Evolutionary conservation across 2,797 vertebrate genomes (phyloP).

Genomic region (Paratrypauchen microcephalus): DNA sequence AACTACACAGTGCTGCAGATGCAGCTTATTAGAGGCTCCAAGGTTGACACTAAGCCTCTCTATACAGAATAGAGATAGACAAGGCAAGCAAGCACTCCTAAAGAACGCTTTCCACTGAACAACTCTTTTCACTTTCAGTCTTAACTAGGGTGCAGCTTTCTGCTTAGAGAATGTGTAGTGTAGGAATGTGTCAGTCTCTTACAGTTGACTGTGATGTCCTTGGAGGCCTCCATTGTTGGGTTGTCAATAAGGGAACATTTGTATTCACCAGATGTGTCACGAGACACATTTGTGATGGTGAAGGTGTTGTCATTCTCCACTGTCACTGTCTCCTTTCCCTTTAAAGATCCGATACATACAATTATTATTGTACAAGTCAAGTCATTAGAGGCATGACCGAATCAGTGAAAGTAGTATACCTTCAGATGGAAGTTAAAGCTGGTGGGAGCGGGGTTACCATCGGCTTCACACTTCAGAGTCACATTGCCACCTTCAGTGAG

Average conservation of each 20-base stretch:
- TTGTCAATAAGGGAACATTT: slow-evolving; percentile 87
- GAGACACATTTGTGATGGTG: slow-evolving; percentile 77
- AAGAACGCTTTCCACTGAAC: slow-evolving; percentile 32
- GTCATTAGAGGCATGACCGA: background rate
- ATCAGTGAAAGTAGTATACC: slow-evolving; percentile 67
- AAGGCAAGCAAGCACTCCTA: slow-evolving; percentile 19
- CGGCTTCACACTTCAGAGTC: slow-evolving; percentile 90
- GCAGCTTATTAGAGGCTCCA: slow-evolving; percentile 55
- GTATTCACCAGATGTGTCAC: slow-evolving; percentile 86
- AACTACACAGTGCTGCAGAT: slow-evolving; percentile 45
- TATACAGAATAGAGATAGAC: slow-evolving; percentile 31
- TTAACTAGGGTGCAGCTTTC: slow-evolving; percentile 13
- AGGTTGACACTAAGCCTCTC: slow-evolving; percentile 47
- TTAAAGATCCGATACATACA: slow-evolving; percentile 20
- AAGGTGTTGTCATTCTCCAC: slow-evolving; percentile 80
- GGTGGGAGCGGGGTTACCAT: slow-evolving; percentile 92
- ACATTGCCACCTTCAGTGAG: slow-evolving; percentile 91
- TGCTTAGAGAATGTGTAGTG: slow-evolving; percentile 1
- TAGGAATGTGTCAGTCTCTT: slow-evolving; percentile 58
- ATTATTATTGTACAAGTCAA: background rate
- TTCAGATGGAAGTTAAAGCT: slow-evolving; percentile 91
- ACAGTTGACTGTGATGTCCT: slow-evolving; percentile 88
- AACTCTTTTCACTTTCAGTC: slow-evolving; percentile 17
- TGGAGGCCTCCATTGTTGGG: slow-evolving; percentile 74
- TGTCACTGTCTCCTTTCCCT: slow-evolving; percentile 81